These are phyloP conservation scores for Drosophila mulleri DNA, from an alignment of 2,888 invertebrate species.

Conservation along the genomic window DNA sequence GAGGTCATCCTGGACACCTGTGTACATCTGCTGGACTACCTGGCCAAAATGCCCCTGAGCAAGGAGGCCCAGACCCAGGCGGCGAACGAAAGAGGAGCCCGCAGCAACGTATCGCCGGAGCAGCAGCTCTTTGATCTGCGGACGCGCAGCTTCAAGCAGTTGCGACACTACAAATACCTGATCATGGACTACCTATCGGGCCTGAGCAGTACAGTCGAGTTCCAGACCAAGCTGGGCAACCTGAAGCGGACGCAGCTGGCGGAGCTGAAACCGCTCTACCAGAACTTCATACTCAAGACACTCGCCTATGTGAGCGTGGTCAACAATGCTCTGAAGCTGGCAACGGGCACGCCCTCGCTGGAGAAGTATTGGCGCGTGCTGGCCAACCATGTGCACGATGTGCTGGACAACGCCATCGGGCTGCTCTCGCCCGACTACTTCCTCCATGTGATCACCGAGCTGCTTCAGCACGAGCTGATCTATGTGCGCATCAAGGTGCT, in stretches of 20 bases:
- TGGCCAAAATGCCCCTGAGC: constrained; percentile 89
- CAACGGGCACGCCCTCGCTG: constrained; percentile 84
- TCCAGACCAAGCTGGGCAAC: constrained; percentile 89
- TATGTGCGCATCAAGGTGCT: constrained; percentile 92
- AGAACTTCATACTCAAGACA: constrained; percentile 89
- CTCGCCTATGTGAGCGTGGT: constrained; percentile 89
- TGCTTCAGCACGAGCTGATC: constrained; percentile 89
- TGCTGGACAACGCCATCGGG: constrained; percentile 92
- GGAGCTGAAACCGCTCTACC: constrained; percentile 88
- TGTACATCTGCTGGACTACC: constrained; percentile 88
- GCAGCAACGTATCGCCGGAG: constrained; percentile 43
- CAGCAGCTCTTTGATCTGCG: constrained; percentile 87
- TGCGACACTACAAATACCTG: constrained; percentile 92
- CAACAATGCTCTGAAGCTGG: constrained; percentile 87
- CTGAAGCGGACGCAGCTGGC: constrained; percentile 86
- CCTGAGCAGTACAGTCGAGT: constrained; percentile 89
- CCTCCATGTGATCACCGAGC: constrained; percentile 90
- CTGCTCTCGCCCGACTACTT: constrained; percentile 92
- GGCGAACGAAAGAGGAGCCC: constrained; percentile 1
- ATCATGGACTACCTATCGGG: constrained; percentile 90
- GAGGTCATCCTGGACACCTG: constrained; percentile 88
- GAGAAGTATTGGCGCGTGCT: constrained; percentile 93
- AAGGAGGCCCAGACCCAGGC: constrained; percentile 81
- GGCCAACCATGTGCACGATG: constrained; percentile 91
- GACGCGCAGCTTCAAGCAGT: constrained; percentile 90